phyloP scores from a whole-genome alignment of 2,888 invertebrate genomes.

The Amiota minor region DNA sequence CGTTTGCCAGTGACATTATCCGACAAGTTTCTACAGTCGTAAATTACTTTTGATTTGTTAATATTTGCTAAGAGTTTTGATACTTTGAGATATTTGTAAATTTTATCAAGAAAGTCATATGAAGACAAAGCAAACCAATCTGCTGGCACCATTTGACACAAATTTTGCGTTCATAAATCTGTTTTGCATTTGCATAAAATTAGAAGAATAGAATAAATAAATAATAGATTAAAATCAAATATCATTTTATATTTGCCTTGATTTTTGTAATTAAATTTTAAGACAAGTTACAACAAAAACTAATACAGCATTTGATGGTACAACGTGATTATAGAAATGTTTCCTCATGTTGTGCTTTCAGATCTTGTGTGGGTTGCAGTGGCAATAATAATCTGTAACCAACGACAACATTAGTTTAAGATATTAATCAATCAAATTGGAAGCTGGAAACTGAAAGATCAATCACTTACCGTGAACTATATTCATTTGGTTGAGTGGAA shows the following conservation, averaged over 20 bases:
- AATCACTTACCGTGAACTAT: constrained; percentile 80
- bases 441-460: too few relatives aligned
- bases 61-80: constrained; percentile 78
- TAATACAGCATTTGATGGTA: constrained; percentile 86
- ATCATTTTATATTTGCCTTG: constrained; percentile 78
- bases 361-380: constrained; percentile 95
- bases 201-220: too few relatives aligned
- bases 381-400: constrained; percentile 89
- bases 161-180: constrained; percentile 87
- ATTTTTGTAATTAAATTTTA: constrained; percentile 85
- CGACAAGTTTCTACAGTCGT: constrained; percentile 78
- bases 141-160: constrained; percentile 87
- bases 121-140: constrained; percentile 96
- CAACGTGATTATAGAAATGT: constrained; percentile 93
- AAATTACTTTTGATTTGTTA: constrained; percentile 82
- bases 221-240: background rate
- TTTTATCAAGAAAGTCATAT: constrained; percentile 87
- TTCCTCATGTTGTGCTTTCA: constrained; percentile 84
- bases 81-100: constrained; percentile 78
- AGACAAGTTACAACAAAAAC: constrained; percentile 85
- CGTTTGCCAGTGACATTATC: constrained; percentile 25
- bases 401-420: background rate
- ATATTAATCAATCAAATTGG: background rate
- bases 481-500: constrained; percentile 90
- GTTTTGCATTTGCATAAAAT: background rate